Conservation (phyloP, 2,113 vertebrate species). For the Delphinus delphis region DNA sequence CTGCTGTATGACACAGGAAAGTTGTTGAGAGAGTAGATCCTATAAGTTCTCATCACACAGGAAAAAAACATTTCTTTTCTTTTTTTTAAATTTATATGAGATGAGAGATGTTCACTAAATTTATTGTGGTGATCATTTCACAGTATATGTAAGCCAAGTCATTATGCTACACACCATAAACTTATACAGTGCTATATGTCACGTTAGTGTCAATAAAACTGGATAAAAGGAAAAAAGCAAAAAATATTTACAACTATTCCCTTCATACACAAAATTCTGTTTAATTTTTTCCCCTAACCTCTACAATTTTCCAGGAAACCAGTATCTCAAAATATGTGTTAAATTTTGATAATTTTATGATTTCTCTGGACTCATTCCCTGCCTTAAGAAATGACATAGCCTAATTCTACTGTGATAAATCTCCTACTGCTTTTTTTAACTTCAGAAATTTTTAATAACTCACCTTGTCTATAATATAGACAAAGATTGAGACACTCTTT, state of each 20-base stretch:
- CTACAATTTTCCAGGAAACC: neutral
- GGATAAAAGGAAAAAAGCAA: neutral
- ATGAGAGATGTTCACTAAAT: neutral
- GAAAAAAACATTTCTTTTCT: neutral
- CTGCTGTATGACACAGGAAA: neutral
- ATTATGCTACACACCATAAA: neutral
- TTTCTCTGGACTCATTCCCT: neutral
- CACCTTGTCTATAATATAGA: neutral
- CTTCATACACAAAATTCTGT: neutral
- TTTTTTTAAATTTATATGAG: neutral
- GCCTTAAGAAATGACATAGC: neutral
- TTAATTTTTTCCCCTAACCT: neutral
- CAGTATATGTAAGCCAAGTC: neutral
- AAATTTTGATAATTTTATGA: neutral
- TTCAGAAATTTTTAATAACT: neutral
- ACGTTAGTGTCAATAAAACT: neutral
- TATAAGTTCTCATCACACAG: neutral
- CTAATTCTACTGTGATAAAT: neutral
- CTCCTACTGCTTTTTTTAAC: neutral
- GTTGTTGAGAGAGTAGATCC: neutral
- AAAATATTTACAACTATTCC: neutral
- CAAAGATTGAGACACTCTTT: neutral
- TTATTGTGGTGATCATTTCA: neutral
- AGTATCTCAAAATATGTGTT: neutral
- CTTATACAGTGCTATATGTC: neutral